These are phyloP conservation scores for Cynopterus brachyotis DNA, from an alignment of 2,113 vertebrate species.

Conservation along the genomic window DNA sequence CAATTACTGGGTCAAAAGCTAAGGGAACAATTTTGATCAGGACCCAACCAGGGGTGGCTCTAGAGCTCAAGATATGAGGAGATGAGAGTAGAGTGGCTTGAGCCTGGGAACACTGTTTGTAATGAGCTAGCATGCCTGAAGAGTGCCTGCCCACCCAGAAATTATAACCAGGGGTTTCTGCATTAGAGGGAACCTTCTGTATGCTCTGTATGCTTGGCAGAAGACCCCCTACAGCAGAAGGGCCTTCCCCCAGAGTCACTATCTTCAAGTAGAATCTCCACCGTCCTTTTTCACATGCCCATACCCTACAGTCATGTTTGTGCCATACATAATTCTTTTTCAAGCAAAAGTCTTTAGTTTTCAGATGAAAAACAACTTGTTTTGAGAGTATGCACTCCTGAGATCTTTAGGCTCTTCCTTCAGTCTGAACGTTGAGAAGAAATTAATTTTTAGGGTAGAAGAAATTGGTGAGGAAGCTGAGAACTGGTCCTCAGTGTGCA, in stretches of 20 bases:
- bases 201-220: neutral
- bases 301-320: neutral
- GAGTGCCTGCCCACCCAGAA: neutral
- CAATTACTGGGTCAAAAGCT: conserved; percentile 17
- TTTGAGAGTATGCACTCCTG: conserved; percentile 34
- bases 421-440: conserved; percentile 6
- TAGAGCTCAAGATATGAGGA: neutral
- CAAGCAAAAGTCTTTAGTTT: conserved; percentile 32
- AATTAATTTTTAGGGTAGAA: conserved; percentile 49
- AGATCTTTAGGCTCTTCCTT: conserved; percentile 51
- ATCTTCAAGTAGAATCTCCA: neutral
- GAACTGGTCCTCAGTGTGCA: neutral
- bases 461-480: conserved; percentile 23
- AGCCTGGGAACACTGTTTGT: neutral
- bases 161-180: neutral
- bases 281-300: neutral
- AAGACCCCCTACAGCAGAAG: neutral
- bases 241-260: neutral
- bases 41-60: neutral
- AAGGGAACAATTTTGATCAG: neutral
- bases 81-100: neutral
- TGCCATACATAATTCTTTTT: neutral
- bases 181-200: neutral
- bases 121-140: neutral
- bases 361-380: conserved; percentile 65